Evolutionary conservation across 2,113 vertebrate genomes (phyloP), one percentile per base, ranked within the genome.

Genomic region (Mormyrus lacerda): DNA sequence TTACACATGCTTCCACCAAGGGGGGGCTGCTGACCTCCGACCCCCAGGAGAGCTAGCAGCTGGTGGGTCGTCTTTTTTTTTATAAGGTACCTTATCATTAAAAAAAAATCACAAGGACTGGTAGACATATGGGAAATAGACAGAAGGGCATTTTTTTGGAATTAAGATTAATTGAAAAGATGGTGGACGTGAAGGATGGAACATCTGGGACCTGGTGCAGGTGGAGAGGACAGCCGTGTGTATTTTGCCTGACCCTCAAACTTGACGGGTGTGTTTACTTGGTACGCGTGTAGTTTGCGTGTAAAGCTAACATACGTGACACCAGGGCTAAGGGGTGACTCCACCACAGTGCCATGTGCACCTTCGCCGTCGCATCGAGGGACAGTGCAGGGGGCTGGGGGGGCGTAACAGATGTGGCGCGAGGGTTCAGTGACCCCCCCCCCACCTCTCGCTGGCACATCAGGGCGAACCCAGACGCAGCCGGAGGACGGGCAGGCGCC

Each of bases 391-490:
- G 69, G 47, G 11, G 24, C 13, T 4, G 35, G 3, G 51, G 88
- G 50, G 44, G 51, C 47, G n/a, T 47, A 45, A 79, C 65, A 24
- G 87, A 89, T 44, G 51, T 48, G 58, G 83, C 65, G 65, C 3
- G 87, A 79, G 51, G 45, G 39, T 87, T 44, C 58, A 84, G 87
- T 88, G 89, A 79, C 88, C 87, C 82, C 79, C 51, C 85, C 83
- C 90, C 48, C 17, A 53, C 15, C 87, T 73, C 91, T 85, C 89
- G 1, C 24, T 90, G 91, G 90, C 89, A 90, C 93, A 94, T 93
- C 93, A 93, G 91, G 93, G 86, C 27, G 69, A 91, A 92, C 91
- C 92, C 92, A 94, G 91, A 91, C 92, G 93, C 89, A 93, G 89
- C 89, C 87, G 83, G 89, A 85, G 90, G 51, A 91, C 91, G 91